Evolutionary conservation across 2,888 invertebrate genomes (phyloP).

Genomic region (Pycnomerus fuliginosus): DNA sequence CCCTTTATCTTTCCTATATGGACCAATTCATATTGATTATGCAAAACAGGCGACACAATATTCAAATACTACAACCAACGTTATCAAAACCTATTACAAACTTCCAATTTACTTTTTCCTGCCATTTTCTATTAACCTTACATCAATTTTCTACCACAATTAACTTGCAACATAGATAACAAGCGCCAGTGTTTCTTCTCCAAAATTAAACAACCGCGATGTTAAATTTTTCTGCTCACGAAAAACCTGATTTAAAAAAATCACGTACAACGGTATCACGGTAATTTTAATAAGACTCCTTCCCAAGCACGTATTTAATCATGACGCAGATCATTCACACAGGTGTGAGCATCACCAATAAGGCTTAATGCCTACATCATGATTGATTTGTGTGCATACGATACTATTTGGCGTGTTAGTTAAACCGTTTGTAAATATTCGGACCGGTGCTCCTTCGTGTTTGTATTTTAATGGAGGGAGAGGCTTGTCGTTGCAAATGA

Average conservation of each 20-base stretch:
- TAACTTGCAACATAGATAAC: no score
- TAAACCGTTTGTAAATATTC: constrained; percentile 47
- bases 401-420: constrained; percentile 38
- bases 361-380: constrained; percentile 34
- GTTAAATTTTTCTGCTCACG: no score
- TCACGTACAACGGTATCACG: constrained; percentile 11
- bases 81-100: constrained; percentile 10
- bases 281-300: constrained; percentile 13
- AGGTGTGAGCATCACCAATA: constrained; percentile 27
- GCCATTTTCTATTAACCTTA: background rate
- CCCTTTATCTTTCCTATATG: constrained; percentile 19
- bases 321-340: constrained; percentile 21
- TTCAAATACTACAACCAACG: constrained; percentile 9
- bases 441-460: constrained; percentile 33
- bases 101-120: background rate
- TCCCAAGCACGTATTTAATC: constrained; percentile 21
- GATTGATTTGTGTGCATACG: constrained; percentile 36
- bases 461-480: no score
- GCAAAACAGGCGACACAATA: constrained; percentile 10
- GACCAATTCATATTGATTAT: constrained; percentile 23
- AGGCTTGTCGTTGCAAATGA: no score
- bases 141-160: background rate
- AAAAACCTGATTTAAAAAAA: constrained; percentile 6
- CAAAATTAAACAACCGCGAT: no score
- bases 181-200: no score